Conservation (phyloP, 2,888 invertebrate genomes). For the Melanotus villosus region DNA sequence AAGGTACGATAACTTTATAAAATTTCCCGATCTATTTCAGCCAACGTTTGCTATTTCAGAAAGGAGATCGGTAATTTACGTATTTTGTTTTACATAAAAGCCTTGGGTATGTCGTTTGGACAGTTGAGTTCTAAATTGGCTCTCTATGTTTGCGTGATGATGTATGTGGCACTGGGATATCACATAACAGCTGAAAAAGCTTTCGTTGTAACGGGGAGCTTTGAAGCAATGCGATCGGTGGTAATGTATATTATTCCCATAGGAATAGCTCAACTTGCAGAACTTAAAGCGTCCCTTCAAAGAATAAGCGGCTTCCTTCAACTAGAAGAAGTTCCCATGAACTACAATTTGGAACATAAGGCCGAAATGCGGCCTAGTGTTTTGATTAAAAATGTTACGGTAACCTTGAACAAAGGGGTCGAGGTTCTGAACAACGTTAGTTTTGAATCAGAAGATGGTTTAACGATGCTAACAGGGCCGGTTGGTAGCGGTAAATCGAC, state of each 20-base stretch:
- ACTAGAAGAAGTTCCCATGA: conserved; percentile 72
- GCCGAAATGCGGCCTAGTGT: not conserved
- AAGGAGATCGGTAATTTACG: conserved; percentile 75
- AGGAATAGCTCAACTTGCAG: conserved; percentile 85
- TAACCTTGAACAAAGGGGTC: conserved; percentile 70
- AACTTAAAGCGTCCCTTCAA: conserved; percentile 81
- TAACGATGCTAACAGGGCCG: conserved; percentile 73
- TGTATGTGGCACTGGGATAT: conserved; percentile 79
- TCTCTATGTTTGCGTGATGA: conserved; percentile 63
- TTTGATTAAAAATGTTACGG: conserved; percentile 72
- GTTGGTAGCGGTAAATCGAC: conserved; percentile 75
- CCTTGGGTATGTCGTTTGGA: conserved; percentile 58
- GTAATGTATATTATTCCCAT: conserved; percentile 93
- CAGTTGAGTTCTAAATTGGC: conserved; percentile 60
- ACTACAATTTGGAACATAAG: conserved; percentile 48
- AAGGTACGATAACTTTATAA: conserved; percentile 72
- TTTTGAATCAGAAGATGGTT: conserved; percentile 62
- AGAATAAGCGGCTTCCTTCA: conserved; percentile 77
- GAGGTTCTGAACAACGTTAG: conserved; percentile 64
- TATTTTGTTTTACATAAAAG: conserved; percentile 60
- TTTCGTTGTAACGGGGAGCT: conserved; percentile 90
- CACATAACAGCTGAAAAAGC: conserved; percentile 85
- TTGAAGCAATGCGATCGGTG: conserved; percentile 86
- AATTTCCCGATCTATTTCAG: conserved; percentile 42
- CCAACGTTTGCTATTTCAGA: too few species aligned